Evolutionary conservation across 1,140 invertebrate genomes (phyloP).

Genomic region (Mylabris phalerata): DNA sequence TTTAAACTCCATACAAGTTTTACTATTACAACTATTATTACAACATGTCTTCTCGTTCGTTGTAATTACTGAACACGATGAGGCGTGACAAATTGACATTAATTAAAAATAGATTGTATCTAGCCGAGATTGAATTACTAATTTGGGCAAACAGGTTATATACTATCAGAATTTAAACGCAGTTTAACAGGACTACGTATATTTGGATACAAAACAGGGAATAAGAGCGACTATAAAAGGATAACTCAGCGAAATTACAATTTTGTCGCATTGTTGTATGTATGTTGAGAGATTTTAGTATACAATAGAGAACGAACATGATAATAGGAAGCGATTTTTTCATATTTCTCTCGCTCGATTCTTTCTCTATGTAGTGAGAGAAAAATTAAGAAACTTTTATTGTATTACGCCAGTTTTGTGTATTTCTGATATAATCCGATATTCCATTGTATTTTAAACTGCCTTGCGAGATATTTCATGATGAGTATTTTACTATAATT

Average conservation of each 20-base stretch:
- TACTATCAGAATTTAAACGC: constrained; percentile 4
- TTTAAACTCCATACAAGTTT: too few species aligned
- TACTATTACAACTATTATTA: too few species aligned
- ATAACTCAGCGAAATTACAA: background rate
- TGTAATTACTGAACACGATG: constrained; percentile 11
- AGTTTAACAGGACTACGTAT: constrained; percentile 2
- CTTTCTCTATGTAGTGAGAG: too few species aligned
- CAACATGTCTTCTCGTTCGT: too few species aligned
- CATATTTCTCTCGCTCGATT: too few species aligned
- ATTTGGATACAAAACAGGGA: background rate
- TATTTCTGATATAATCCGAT: constrained; percentile 5
- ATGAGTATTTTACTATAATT: background rate
- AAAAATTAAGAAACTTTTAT: background rate
- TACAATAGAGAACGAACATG: background rate
- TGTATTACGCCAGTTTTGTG: background rate
- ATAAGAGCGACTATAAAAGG: background rate
- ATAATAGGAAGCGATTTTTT: background rate
- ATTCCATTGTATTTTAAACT: background rate
- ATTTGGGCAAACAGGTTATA: constrained; percentile 3
- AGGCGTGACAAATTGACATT: constrained; percentile 12
- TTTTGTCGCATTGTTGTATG: background rate
- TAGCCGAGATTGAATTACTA: constrained; percentile 13
- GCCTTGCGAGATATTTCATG: background rate
- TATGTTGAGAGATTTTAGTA: background rate
- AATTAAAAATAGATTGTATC: constrained; percentile 13